These are phyloP conservation scores for Phallusia fumigata DNA, from an alignment of 23 tunicate genomes.

Conservation along the genomic window DNA sequence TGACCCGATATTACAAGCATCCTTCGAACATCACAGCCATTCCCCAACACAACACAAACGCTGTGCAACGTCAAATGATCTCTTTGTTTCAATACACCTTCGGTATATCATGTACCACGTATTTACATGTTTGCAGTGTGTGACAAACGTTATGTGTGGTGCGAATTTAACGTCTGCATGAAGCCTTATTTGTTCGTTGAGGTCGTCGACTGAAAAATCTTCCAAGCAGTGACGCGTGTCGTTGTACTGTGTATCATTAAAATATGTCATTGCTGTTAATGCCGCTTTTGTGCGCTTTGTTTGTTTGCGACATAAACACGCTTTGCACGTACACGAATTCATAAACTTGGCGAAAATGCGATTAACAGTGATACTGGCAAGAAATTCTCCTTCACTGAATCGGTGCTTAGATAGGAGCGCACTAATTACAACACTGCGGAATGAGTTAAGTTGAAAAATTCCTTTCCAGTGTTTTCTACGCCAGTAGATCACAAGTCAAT, in stretches of 20 bases:
- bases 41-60: too few relatives aligned
- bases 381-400: not conserved
- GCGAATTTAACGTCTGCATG: not conserved
- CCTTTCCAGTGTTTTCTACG: not conserved
- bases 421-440: not conserved
- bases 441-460: not conserved
- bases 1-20: not conserved
- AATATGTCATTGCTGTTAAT: constrained; percentile 7
- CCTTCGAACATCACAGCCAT: not conserved
- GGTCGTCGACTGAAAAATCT: too few relatives aligned
- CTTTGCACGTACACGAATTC: constrained; percentile 5
- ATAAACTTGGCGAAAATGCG: constrained; percentile 10
- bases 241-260: not conserved
- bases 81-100: too few relatives aligned
- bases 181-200: too few relatives aligned
- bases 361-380: not conserved
- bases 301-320: not conserved
- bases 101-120: not conserved
- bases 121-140: not conserved
- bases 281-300: constrained; percentile 2
- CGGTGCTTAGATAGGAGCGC: constrained; percentile 1
- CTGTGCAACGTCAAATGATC: too few relatives aligned
- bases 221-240: constrained; percentile 4
- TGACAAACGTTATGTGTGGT: too few relatives aligned
- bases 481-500: constrained; percentile 5